Base-by-base conservation (phyloP, 2,113 vertebrate species). In the Myrmophylax atrothorax region DNA sequence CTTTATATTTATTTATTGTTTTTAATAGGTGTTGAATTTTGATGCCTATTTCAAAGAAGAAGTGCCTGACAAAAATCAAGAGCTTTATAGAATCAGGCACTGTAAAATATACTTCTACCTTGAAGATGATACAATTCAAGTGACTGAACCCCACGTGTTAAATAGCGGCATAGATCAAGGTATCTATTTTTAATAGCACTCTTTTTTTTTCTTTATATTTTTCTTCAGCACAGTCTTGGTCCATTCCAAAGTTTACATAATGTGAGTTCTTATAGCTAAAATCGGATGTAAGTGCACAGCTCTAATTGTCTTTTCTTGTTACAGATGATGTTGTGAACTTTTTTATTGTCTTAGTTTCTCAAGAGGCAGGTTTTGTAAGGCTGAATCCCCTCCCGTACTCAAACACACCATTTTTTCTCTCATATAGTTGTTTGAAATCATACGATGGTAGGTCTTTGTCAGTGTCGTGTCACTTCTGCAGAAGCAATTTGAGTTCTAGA, bases 91-190 rank as follows among this genome's bases (percentile, higher is more conserved):
- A 96, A 97, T 99, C 93, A 98, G 99, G 96, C 96, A 97, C 35
- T 99, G 98, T 95, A 99, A 99, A 90, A 99, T 99, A 97, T 99
- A 97, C 96, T 99, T 99, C 97, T 99, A 98, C 97, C 98, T 96
- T 89, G 99, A 99, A 96, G 99, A 99, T 95, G 99, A 99, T 92
- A 99, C 99, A 91, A 98, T 99, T 95, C 98, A 99, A 97, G 99
- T 99, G 80, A 94, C 98, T 96, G 99, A 99, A 97, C 98, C 98
- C 7, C 68, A 80, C 47, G 31, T 97, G 77, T 98, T 98, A 98
- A 99, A 99, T 84, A 99, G 99, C 31, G 99, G 99, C 90, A 97
- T 99, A 38, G 92, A 62, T 95, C 99, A 99, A 98, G 99, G 99
- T 99, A 98, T 94, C 50, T 98, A 56, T 91, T 95, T 93, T 92